phyloP scores from a whole-genome alignment of 2,113 vertebrate genomes.

The Nannospalax galili region DNA sequence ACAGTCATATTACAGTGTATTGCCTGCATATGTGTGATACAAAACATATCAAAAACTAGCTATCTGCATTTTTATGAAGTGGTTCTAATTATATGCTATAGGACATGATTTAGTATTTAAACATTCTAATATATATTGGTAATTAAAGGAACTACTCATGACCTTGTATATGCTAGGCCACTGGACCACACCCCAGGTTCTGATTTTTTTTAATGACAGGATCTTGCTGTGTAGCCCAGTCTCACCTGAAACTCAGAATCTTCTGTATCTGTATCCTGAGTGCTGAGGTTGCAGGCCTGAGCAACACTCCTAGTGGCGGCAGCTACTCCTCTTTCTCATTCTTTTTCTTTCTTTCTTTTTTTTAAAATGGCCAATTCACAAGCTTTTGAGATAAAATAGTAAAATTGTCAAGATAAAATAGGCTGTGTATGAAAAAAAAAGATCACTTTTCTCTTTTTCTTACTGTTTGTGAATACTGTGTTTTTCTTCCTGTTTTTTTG shows the following conservation, averaged over 20 bases:
- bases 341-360: neutral
- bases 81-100: neutral
- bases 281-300: neutral
- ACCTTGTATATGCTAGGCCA: neutral
- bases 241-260: neutral
- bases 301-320: too few species aligned
- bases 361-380: neutral
- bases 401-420: neutral
- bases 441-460: neutral
- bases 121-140: neutral
- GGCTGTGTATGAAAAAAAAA: neutral
- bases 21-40: too few species aligned
- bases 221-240: neutral
- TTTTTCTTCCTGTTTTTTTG: constrained; percentile 4
- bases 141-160: neutral
- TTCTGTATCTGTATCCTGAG: neutral
- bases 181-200: too few species aligned
- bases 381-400: neutral
- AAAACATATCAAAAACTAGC: neutral
- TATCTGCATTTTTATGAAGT: constrained; percentile 41
- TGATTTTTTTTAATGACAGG: neutral
- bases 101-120: neutral
- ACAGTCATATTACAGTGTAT: neutral
- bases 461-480: constrained; percentile 4
- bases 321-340: neutral